Evolutionary conservation across 2,888 invertebrate genomes (phyloP).

Genomic region (Diarsia rubi): DNA sequence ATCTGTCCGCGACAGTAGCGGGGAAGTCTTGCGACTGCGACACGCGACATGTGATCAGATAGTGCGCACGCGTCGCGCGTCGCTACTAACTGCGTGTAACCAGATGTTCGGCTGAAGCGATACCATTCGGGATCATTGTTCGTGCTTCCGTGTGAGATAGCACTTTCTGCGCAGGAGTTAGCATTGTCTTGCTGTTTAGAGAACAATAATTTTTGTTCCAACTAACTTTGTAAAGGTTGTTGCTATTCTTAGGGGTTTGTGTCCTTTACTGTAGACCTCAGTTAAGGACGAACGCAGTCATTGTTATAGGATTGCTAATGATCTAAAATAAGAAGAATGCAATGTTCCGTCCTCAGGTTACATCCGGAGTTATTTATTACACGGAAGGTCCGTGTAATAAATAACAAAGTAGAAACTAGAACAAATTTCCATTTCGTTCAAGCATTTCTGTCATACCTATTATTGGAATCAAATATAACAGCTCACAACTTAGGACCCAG

Average conservation of each 20-base stretch:
- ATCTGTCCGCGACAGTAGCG: constrained; percentile 56
- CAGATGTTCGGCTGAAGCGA: constrained; percentile 53
- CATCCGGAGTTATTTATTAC: too few relatives aligned
- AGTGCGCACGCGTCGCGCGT: constrained; percentile 65
- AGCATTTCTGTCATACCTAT: too few relatives aligned
- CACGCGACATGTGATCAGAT: constrained; percentile 67
- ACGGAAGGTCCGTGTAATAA: too few relatives aligned
- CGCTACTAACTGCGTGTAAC: constrained; percentile 59
- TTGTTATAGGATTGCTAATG: neutral
- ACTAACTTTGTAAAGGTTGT: neutral
- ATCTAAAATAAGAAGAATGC: neutral
- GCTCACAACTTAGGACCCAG: too few relatives aligned
- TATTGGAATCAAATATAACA: too few relatives aligned
- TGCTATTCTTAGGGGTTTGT: neutral
- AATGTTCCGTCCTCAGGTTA: neutral
- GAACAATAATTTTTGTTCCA: constrained; percentile 26
- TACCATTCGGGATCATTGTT: constrained; percentile 61
- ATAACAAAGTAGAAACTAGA: too few relatives aligned
- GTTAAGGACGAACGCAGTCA: too few relatives aligned
- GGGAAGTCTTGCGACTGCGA: constrained; percentile 41
- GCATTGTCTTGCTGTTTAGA: constrained; percentile 33
- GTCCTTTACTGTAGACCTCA: too few relatives aligned
- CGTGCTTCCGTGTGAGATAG: constrained; percentile 61
- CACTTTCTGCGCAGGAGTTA: constrained; percentile 17
- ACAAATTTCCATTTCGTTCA: too few relatives aligned